These are phyloP conservation scores for Chiloscyllium punctatum DNA, from an alignment of 2,797 vertebrate genomes.

Conservation along the genomic window DNA sequence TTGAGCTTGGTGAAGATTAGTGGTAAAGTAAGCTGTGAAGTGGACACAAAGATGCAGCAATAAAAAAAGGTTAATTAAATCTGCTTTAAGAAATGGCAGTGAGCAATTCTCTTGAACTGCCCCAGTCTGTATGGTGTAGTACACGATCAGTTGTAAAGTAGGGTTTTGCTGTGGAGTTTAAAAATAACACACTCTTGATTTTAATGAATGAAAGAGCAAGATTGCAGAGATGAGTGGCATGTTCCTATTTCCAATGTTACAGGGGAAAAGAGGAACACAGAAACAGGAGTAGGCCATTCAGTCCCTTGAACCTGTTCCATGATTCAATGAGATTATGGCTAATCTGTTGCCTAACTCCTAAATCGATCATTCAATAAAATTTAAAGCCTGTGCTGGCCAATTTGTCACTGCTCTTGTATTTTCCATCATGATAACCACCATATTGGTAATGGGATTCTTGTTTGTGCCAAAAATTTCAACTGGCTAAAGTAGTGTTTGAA, in stretches of 20 bases:
- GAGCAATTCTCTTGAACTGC: not conserved
- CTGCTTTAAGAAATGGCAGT: not conserved
- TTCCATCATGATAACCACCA: not conserved
- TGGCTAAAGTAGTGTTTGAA: not conserved
- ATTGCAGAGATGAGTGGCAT: not conserved
- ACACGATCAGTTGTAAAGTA: too few species aligned
- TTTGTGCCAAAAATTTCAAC: not conserved
- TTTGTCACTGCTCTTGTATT: not conserved
- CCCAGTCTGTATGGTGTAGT: too few species aligned
- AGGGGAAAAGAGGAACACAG: too few species aligned
- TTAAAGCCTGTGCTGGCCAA: not conserved
- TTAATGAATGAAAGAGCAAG: too few species aligned
- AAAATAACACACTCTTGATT: too few species aligned
- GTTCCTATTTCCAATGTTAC: not conserved
- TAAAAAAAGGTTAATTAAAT: not conserved
- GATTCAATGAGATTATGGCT: too few species aligned
- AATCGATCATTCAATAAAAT: not conserved
- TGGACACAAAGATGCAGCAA: not conserved
- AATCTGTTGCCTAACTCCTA: too few species aligned
- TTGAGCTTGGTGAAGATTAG: not conserved
- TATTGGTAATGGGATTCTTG: not conserved
- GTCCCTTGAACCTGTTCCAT: too few species aligned
- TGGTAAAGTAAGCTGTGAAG: not conserved
- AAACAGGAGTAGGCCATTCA: too few species aligned
- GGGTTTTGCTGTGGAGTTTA: too few species aligned